phyloP scores from a whole-genome alignment of 2,797 vertebrate genomes.

The Distichodus sexfasciatus region DNA sequence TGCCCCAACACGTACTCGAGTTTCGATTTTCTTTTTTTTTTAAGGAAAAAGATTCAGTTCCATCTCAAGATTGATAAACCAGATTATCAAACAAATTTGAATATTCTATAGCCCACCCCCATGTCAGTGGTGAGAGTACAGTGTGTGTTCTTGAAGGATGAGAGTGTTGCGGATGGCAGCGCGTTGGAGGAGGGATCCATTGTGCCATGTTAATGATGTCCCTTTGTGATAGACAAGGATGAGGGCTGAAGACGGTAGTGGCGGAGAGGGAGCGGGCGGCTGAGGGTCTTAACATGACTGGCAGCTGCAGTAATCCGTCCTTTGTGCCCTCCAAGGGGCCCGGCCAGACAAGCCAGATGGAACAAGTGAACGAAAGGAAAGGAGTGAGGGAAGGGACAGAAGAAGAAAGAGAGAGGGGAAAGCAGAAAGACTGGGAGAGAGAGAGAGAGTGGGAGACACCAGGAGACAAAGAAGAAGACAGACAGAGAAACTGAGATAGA shows the following conservation, averaged over 20 bases:
- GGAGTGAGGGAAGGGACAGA: conserved; percentile 42
- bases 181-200: conserved; percentile 65
- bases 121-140: not conserved
- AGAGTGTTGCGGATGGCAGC: conserved; percentile 61
- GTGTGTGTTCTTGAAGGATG: conserved; percentile 36
- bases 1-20: not conserved
- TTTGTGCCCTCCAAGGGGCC: conserved; percentile 78
- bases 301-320: conserved; percentile 83
- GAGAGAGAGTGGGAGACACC: conserved; percentile 17
- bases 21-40: not conserved
- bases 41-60: not conserved
- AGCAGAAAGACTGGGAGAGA: not conserved
- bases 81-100: conserved; percentile 35
- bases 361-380: conserved; percentile 49
- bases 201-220: conserved; percentile 77
- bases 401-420: conserved; percentile 16
- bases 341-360: conserved; percentile 78
- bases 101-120: conserved; percentile 31
- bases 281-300: conserved; percentile 87
- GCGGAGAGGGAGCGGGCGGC: conserved; percentile 72
- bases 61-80: conserved; percentile 15
- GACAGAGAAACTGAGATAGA: not conserved
- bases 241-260: conserved; percentile 76
- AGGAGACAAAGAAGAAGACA: conserved; percentile 31
- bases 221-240: conserved; percentile 71